Evolutionary conservation across 2,888 invertebrate species (phyloP).

Genomic region (Eupithecia subfuscata): DNA sequence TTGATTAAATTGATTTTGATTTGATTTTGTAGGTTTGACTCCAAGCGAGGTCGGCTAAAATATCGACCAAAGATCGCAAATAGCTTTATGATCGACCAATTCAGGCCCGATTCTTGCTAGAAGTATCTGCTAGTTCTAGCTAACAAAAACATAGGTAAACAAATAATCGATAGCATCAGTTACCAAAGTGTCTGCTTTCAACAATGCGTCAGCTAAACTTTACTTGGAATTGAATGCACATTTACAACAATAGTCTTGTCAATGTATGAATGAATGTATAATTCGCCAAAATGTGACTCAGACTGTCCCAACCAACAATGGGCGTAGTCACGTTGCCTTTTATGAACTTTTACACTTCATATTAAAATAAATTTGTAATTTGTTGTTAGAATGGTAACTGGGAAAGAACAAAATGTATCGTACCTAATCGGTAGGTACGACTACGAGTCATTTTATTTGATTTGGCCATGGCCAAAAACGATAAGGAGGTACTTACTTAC

Average conservation of each 20-base stretch:
- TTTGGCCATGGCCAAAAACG: not conserved
- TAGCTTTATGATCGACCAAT: not conserved
- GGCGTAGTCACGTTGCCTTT: slow-evolving; percentile 34
- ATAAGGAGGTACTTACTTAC: not conserved
- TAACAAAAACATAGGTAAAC: not conserved
- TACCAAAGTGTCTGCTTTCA: slow-evolving; percentile 7
- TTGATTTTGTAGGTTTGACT: too few species aligned
- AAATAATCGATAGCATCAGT: slow-evolving; percentile 1
- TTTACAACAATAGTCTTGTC: slow-evolving; percentile 36
- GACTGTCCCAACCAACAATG: slow-evolving; percentile 41
- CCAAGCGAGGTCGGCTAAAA: not conserved
- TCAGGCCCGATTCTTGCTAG: not conserved
- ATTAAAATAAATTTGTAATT: not conserved
- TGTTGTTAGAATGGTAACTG: too few species aligned
- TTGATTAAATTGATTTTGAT: too few species aligned
- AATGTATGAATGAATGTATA: slow-evolving; percentile 45
- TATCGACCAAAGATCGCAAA: not conserved
- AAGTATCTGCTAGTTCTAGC: not conserved
- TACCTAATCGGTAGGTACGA: not conserved
- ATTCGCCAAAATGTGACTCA: slow-evolving; percentile 44
- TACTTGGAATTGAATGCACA: slow-evolving; percentile 27
- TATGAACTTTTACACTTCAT: not conserved
- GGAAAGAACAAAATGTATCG: too few species aligned
- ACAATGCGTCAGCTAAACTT: slow-evolving; percentile 8
- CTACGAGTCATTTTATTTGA: not conserved